phyloP scores from a whole-genome alignment of 1,140 invertebrate species.

The Procambarus virginalis region DNA sequence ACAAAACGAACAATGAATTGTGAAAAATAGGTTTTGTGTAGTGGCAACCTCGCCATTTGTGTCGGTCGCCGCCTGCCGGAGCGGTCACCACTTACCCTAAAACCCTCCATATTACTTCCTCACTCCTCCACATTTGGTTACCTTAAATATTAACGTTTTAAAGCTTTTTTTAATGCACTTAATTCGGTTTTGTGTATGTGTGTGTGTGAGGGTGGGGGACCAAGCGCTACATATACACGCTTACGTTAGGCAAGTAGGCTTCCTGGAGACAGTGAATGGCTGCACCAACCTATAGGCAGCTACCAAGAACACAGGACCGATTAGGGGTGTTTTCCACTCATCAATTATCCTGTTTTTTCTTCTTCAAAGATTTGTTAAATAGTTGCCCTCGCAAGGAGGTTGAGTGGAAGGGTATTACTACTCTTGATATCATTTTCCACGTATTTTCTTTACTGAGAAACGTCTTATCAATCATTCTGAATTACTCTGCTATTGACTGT shows the following conservation, averaged over 20 bases:
- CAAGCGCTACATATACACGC: neutral
- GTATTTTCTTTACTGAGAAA: no score
- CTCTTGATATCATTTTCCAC: no score
- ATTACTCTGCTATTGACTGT: no score
- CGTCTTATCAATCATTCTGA: no score
- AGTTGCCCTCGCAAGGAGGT: no score
- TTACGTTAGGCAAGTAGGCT: neutral
- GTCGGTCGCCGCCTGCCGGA: slow-evolving; percentile 23
- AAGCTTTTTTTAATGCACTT: neutral
- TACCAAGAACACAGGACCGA: neutral
- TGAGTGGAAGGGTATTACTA: no score
- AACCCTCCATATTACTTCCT: neutral
- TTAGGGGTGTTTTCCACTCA: neutral
- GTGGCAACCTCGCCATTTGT: neutral
- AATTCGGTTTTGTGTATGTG: neutral
- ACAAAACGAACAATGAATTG: slow-evolving; percentile 2
- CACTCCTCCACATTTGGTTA: neutral
- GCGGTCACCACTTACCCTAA: slow-evolving; percentile 8
- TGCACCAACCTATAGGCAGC: neutral
- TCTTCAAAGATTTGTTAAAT: no score
- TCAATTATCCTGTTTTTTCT: neutral
- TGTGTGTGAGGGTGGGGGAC: no score
- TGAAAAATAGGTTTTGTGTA: neutral
- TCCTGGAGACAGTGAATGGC: neutral
- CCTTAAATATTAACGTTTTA: neutral